Evolutionary conservation across 1,140 invertebrate species (phyloP), one percentile per base, ranked within the genome.

Genomic region (Melipona quadrifasciata): DNA sequence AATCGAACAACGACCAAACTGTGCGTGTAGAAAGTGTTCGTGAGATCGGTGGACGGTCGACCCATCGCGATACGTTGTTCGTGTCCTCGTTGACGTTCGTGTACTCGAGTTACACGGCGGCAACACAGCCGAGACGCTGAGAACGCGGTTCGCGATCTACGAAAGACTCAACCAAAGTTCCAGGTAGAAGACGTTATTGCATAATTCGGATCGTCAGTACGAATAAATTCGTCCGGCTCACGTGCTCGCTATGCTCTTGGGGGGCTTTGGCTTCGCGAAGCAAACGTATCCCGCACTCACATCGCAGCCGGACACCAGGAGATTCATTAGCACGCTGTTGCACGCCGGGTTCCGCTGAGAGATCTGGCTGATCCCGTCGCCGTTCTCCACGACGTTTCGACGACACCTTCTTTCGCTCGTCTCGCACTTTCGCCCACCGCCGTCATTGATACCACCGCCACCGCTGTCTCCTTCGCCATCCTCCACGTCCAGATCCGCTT

Each of bases 251-350:
- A 93, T 92, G 80, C 90, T 89, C 86, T 94, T 94, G 71, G 92
- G 90, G 68, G 91, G 86, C 87, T 94, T 94, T 76, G 94, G 96
- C 88, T 97, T 97, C 90, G 97, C 96, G 93, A 97, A 96, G 95
- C 97, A 98, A 92, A 97, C 96, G 94, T 98, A 98, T 87, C 98
- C 98, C 87, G 98, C 97, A 95, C 97, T 97, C 93, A 98, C 97
- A 95, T 98, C 98, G 95, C 98, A 98, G 91, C 98, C 98, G 95
- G 97, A 98, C 93, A 98, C 97, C 94, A 98, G 95, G 82, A 98
- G 96, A 95, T 98, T 98, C 97, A 98, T 98, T 86, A 98, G 96
- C 90, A 98, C 98, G 94, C 97, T 97, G 89, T 96, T 96, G 34
- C 96, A 96, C 64, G 87, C 68, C 82, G 85, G 55, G 61, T 75